Evolutionary conservation across 2,113 vertebrate genomes (phyloP).

Genomic region (Microcebus lehilahytsara): DNA sequence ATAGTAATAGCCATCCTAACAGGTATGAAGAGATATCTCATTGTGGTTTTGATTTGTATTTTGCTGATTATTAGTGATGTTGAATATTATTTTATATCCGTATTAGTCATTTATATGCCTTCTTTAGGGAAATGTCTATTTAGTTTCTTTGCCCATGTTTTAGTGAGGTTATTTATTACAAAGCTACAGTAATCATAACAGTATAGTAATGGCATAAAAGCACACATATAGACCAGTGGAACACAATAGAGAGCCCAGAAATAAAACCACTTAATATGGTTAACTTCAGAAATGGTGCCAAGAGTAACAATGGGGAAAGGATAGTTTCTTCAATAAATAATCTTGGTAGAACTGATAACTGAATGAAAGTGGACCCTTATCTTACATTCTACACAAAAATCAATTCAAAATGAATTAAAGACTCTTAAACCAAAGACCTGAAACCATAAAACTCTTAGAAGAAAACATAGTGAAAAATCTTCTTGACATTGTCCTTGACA

Average conservation of each 20-base stretch:
- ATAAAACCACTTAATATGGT: background rate
- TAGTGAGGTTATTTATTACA: background rate
- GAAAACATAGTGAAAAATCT: background rate
- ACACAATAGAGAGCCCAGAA: background rate
- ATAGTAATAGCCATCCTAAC: background rate
- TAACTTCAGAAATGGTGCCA: background rate
- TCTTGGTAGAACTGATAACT: background rate
- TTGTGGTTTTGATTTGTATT: background rate
- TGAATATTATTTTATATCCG: background rate
- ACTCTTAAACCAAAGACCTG: background rate
- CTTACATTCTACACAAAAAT: background rate
- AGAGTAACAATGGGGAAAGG: background rate
- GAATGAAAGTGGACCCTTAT: background rate
- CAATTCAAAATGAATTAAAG: background rate
- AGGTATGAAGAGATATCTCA: background rate
- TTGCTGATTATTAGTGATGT: background rate
- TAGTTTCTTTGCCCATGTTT: background rate
- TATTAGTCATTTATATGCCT: background rate
- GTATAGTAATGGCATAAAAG: background rate
- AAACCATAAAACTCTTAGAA: background rate
- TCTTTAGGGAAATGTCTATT: background rate
- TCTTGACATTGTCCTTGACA: background rate
- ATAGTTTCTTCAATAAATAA: background rate
- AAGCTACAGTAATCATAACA: background rate
- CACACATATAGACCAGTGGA: background rate